Evolutionary conservation across 2,888 invertebrate species (phyloP).

Genomic region (Onthophagus sagittarius): DNA sequence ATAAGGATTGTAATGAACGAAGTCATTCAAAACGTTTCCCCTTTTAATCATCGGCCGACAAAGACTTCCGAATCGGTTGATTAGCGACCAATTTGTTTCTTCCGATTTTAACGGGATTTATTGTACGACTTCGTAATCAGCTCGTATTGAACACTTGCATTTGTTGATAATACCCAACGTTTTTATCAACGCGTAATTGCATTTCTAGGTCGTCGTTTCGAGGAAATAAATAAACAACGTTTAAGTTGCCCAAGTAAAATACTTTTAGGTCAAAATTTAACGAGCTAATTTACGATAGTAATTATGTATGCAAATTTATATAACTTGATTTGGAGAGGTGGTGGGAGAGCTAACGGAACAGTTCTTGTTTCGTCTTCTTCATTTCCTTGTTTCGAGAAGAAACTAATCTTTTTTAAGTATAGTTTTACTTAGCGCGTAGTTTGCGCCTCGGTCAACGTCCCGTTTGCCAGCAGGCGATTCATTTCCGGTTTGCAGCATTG

Average conservation of each 20-base stretch:
- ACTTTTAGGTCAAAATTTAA: not conserved
- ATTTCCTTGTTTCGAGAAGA: not conserved
- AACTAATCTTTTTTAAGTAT: not conserved
- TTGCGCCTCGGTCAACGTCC: conserved; percentile 3
- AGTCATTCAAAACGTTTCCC: not conserved
- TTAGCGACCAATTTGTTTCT: not conserved
- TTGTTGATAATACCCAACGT: not conserved
- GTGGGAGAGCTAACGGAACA: not conserved
- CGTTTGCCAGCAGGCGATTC: not conserved
- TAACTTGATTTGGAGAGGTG: not conserved
- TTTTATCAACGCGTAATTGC: not conserved
- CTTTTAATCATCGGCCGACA: not conserved
- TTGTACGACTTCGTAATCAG: not conserved
- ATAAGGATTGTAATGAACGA: not conserved
- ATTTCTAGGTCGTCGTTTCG: not conserved
- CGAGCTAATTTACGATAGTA: not conserved
- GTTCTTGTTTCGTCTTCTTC: not conserved
- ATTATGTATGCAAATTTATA: not conserved
- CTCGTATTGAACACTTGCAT: not conserved
- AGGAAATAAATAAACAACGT: not conserved
- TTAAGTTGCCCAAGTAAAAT: not conserved
- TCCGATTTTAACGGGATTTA: not conserved
- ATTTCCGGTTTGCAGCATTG: conserved; percentile 11
- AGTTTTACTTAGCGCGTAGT: not conserved
- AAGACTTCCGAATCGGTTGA: not conserved